Percentiles rank a stretch among this genome's conserved stretches.
Conservation (phyloP, 2,113 vertebrate species). For the Marmota monax region DNA sequence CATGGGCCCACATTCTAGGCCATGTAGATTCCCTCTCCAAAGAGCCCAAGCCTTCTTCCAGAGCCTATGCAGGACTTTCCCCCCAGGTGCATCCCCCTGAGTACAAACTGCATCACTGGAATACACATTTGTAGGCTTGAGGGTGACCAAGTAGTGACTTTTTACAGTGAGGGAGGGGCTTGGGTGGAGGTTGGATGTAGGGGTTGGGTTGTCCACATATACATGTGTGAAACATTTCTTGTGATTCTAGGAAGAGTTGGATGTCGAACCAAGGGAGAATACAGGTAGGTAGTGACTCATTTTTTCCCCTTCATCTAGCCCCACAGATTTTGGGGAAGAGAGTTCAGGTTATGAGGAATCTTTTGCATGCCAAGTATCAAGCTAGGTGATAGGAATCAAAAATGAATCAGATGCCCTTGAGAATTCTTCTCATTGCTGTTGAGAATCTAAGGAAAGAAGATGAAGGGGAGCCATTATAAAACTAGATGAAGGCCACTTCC, state of each 20-base stretch:
- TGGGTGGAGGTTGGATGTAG: not conserved
- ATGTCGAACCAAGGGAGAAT: not conserved
- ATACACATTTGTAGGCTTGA: no score
- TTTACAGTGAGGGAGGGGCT: rapidly evolving
- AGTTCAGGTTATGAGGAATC: not conserved
- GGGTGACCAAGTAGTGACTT: not conserved
- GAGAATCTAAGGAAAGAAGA: not conserved
- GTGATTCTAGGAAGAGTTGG: not conserved
- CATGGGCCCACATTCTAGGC: not conserved
- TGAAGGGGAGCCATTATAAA: not conserved
- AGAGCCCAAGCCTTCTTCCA: not conserved
- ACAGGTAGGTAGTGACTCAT: not conserved
- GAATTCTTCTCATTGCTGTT: no score
- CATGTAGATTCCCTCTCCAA: not conserved
- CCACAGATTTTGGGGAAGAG: not conserved
- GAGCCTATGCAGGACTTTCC: not conserved
- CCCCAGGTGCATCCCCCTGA: not conserved
- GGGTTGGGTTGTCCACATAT: not conserved
- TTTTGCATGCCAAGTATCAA: constrained; percentile 1
- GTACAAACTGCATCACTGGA: not conserved
- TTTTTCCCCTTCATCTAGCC: not conserved
- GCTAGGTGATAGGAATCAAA: constrained; percentile 9
- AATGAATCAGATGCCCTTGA: not conserved
- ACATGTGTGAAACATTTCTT: not conserved
- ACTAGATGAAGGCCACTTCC: not conserved